Evolutionary conservation across 2,113 vertebrate species (phyloP).

Genomic region (Scortum barcoo): DNA sequence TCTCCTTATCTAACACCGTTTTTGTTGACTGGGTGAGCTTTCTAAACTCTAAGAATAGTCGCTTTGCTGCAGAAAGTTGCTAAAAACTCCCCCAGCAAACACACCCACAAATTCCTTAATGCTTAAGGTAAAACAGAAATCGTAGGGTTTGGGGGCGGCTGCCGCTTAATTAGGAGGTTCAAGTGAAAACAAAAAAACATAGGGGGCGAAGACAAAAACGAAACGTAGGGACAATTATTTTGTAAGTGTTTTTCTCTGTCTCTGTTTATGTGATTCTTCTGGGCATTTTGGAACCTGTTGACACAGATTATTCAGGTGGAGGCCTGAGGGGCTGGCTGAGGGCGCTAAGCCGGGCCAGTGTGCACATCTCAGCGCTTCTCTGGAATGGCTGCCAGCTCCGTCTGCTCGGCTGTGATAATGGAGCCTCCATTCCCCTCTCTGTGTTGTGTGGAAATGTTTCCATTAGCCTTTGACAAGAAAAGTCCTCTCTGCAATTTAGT

Average conservation of each 20-base stretch:
- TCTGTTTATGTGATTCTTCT: constrained; percentile 78
- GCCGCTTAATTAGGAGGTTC: constrained; percentile 77
- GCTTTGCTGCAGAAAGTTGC: constrained; percentile 26
- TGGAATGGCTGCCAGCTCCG: constrained; percentile 85
- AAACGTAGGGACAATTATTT: constrained; percentile 77
- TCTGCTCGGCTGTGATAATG: constrained; percentile 87
- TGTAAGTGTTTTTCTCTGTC: constrained; percentile 74
- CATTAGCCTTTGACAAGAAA: constrained; percentile 88
- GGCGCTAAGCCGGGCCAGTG: constrained; percentile 81
- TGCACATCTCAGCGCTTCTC: constrained; percentile 82
- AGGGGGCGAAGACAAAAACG: constrained; percentile 36
- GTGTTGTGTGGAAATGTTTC: constrained; percentile 86
- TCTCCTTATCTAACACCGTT: not conserved
- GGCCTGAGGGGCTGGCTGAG: constrained; percentile 81
- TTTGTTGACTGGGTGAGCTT: constrained; percentile 7
- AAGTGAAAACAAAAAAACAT: constrained; percentile 66
- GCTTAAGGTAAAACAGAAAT: constrained; percentile 45
- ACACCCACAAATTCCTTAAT: constrained; percentile 31
- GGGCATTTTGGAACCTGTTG: constrained; percentile 87
- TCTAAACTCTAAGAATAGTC: constrained; percentile 11
- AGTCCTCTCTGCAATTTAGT: constrained; percentile 86
- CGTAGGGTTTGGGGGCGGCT: constrained; percentile 12
- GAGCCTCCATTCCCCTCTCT: constrained; percentile 81
- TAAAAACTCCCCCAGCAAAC: constrained; percentile 27
- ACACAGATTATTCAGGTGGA: constrained; percentile 88